Base-by-base conservation (phyloP, 2,113 vertebrate species). In the Podilymbus podiceps region DNA sequence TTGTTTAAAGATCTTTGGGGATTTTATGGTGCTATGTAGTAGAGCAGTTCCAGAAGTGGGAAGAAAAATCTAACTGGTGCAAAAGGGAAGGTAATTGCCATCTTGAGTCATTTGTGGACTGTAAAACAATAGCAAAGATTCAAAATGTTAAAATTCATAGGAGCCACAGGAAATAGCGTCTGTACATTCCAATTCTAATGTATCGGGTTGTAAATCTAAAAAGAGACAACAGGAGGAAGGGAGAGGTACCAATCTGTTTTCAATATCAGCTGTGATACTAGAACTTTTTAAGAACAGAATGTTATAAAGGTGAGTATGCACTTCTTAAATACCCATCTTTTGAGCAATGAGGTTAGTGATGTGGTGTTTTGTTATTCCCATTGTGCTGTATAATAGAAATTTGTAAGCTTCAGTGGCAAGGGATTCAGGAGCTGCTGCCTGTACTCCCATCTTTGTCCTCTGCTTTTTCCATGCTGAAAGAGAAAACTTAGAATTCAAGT, bases 401-500 rank as follows among this genome's bases (percentile, higher is more conserved):
- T 58, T 14, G 11, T 86, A 59, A 35, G 6, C 15, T 79, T 74
- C 33, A 79, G 28, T 60, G 42, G 17, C 20, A 75, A 56, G 27
- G 40, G 12, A 25, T 78, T 90, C 31, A 53, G 69, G 58, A 88
- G 10, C 20, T 88, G 44, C 47, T 94, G 53, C 23, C 28, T 88
- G 8, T 66, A 49, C 27, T 79, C 19, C 27, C 8, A 4, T 81
- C 55, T 84, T 66, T 78, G 22, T 88, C 17, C 11, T 80, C 58
- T 68, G 38, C 24, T 60, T 75, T 77, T 73, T 88, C 28, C 25
- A 15, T 81, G 20, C 27, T 78, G 66, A 84, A 96, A 80, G 78
- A 93, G 59, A 84, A 93, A 88, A 84, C 55, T 60, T 90, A 80
- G 63, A 95, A 84, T 87, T 68, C 72, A 76, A 31, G 23, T 71